Evolutionary conservation across 2,888 invertebrate species (phyloP), one percentile per base, ranked within the genome.

Genomic region (Suillia variegata): DNA sequence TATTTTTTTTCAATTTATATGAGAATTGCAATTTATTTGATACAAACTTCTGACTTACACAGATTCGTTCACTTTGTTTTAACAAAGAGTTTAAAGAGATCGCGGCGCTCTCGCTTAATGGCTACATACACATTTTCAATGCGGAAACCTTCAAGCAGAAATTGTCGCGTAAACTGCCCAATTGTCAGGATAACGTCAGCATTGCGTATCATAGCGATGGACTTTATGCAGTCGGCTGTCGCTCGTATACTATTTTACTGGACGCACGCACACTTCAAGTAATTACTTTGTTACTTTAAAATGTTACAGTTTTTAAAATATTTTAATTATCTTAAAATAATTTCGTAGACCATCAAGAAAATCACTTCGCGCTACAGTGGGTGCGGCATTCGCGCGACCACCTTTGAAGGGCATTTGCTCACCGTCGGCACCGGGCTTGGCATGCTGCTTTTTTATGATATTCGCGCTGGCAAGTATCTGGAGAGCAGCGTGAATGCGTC

Each of bases 381-480:
- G 21, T 94, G 94, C 83, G 96, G 95, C 31, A 93, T 96, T 67
- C 86, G 96, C 48, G 96, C 96, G 0, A 91, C 96, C 31, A 92
- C 92, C 82, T 97, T 97, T 82, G 89, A 92, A 70, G 93, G 93
- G 0, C 88, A 95, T 71, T 88, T 96, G 70, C 85, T 98, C 65
- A 96, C 97, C 2, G 93, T 97, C 65, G 97, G 97, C 17, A 97
- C 96, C 0, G 96, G 96, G 0, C 85, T 93, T 20, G 96, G 97
- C 17, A 88, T 93, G 83, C 84, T 98, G 1, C 89, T 96, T 87
- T 97, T 98, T 83, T 97, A 96, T 79, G 98, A 98, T 79, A 85
- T 96, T 62, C 87, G 93, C 70, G 94, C 94, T 22, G 91, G 92
- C 51, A 95, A 94, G 81, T 97, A 96, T 81, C 83, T 97, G 54